Evolutionary conservation across 2,888 invertebrate genomes (phyloP).

Genomic region (Vandiemenella viatica): DNA sequence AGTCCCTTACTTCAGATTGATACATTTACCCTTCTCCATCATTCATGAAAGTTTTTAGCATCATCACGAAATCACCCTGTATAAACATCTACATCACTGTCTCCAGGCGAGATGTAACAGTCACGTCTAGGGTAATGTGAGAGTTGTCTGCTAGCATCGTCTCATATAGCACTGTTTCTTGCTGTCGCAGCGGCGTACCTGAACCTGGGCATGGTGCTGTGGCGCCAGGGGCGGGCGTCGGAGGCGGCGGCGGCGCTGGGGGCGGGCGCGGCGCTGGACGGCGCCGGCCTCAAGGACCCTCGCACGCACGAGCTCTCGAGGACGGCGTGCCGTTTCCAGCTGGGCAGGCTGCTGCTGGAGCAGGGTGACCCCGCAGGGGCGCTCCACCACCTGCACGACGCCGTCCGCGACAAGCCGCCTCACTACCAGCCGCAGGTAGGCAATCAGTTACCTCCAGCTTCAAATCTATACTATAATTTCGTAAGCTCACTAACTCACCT

Average conservation of each 20-base stretch:
- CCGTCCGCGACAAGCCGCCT: slow-evolving; percentile 27
- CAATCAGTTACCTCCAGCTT: too few species aligned
- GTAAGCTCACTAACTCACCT: too few species aligned
- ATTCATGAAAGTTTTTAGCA: too few species aligned
- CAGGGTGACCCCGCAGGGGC: slow-evolving; percentile 26
- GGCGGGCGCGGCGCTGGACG: slow-evolving; percentile 31
- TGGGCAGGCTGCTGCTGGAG: slow-evolving; percentile 27
- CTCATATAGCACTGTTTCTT: too few species aligned
- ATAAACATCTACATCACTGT: too few species aligned
- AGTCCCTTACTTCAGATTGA: too few species aligned
- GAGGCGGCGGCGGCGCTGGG: slow-evolving; percentile 31
- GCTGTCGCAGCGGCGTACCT: slow-evolving; percentile 37
- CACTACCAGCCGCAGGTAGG: slow-evolving; percentile 23
- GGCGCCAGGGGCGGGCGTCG: slow-evolving; percentile 24
- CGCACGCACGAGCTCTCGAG: slow-evolving; percentile 32
- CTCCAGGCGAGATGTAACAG: too few species aligned
- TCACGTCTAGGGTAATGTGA: too few species aligned
- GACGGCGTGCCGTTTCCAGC: slow-evolving; percentile 33
- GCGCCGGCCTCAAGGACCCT: slow-evolving; percentile 33
- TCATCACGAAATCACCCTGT: too few species aligned
- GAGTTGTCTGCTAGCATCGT: too few species aligned
- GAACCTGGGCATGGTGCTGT: slow-evolving; percentile 32
- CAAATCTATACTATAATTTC: too few species aligned
- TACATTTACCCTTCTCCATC: too few species aligned
- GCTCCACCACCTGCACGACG: slow-evolving; percentile 29